Evolutionary conservation across 2,113 vertebrate species (phyloP), one percentile per base, ranked within the genome.

Genomic region (Prochilodus magdalenae): DNA sequence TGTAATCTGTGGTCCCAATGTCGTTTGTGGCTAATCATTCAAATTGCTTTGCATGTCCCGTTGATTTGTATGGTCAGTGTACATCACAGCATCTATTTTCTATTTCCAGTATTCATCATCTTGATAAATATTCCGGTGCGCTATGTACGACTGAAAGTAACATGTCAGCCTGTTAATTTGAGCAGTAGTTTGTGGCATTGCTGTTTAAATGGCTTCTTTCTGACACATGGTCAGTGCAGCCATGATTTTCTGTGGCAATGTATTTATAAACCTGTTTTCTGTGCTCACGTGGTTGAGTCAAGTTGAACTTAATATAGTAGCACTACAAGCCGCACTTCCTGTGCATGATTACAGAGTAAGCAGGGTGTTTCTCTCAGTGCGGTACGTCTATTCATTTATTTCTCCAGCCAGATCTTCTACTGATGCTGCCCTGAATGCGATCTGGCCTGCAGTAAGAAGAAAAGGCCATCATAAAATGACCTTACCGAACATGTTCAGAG

Each of bases 301-400:
- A 89, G 81, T 85, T 87, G 82, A 63, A 66, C 88, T 51, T 3
- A 88, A 93, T 85, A 93, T 94, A 94, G 92, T 89, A 91, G 88
- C 86, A 77, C 89, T 88, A 87, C 87, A 80, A 85, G 89, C 90
- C 83, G 27, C 63, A 77, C 44, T 79, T 80, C 74, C 27, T 82
- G 40, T 73, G 73, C 88, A 86, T 89, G 92, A 94, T 93, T 85
- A 86, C 76, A 91, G 86, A 83, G 86, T 74, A 76, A 72, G 10
- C 33, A 79, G 92, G 92, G 89, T 86, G 91, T 91, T 89, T 92
- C 90, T 20, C 47, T 40, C 77, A 70, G 57, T 59, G 67, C 29
- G 47, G 59, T 59, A 62, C 80, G 75, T 85, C 70, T 86, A 73
- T 69, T 82, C 80, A 82, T 82, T 62, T 86, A 80, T 73, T 76